Evolutionary conservation across 2,797 vertebrate genomes (phyloP).

Genomic region (Sternarchorhynchus goeldii): DNA sequence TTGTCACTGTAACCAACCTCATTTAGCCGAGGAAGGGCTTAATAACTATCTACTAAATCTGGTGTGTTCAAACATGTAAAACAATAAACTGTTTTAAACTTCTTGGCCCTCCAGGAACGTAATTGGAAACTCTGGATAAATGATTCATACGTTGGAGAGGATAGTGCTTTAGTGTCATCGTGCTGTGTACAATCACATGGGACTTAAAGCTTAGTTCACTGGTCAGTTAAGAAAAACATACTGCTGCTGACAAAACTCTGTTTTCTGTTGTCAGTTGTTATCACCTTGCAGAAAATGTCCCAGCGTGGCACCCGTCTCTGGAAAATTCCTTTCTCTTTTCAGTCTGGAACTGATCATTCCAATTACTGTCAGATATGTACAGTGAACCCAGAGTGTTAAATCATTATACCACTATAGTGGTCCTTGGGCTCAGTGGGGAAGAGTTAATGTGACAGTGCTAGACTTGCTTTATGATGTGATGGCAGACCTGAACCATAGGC

Average conservation of each 20-base stretch:
- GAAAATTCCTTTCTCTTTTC: conserved; percentile 19
- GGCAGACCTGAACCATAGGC: conserved; percentile 26
- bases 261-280: not conserved
- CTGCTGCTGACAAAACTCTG: too few species aligned
- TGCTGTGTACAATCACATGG: not conserved
- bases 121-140: not conserved
- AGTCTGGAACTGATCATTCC: not conserved
- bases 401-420: not conserved
- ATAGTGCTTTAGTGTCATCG: conserved; percentile 1
- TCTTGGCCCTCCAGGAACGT: not conserved
- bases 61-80: not conserved
- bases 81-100: not conserved
- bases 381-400: conserved; percentile 15
- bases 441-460: not conserved
- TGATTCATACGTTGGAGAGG: not conserved
- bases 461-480: conserved; percentile 1
- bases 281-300: conserved; percentile 2
- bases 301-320: not conserved
- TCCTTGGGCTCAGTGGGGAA: not conserved
- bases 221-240: not conserved
- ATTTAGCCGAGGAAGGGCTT: too few species aligned
- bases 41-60: not conserved
- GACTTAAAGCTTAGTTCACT: not conserved
- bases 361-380: not conserved
- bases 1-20: too few species aligned